Percentiles rank a stretch among this genome's conserved stretches.
phyloP scores from a whole-genome alignment of 2,797 vertebrate species.

The Galaxias olidus region DNA sequence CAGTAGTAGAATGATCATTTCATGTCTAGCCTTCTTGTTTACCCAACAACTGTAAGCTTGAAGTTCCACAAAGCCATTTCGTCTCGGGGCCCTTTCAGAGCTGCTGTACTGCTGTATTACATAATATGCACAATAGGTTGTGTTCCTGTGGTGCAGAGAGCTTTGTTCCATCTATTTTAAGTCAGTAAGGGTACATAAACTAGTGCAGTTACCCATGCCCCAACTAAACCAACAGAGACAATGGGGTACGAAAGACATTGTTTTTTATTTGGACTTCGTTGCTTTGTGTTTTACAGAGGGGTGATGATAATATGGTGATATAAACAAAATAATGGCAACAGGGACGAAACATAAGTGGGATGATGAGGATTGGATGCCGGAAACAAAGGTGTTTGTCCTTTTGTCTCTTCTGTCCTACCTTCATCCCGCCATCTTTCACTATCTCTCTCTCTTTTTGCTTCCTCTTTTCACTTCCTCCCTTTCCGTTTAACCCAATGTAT shows the following conservation, averaged over 20 bases:
- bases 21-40: too few relatives aligned
- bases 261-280: conserved; percentile 70
- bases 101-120: too few relatives aligned
- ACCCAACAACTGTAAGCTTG: background rate
- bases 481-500: conserved; percentile 29
- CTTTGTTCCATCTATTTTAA: too few relatives aligned
- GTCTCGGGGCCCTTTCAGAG: too few relatives aligned
- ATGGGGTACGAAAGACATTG: conserved; percentile 66
- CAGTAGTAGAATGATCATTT: too few relatives aligned
- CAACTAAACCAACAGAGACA: conserved; percentile 58
- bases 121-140: too few relatives aligned
- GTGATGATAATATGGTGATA: conserved; percentile 34
- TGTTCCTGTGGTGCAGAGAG: too few relatives aligned
- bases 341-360: conserved; percentile 52
- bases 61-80: too few relatives aligned
- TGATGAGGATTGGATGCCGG: conserved; percentile 35
- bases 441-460: conserved; percentile 33
- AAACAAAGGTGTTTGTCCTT: conserved; percentile 66
- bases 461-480: conserved; percentile 43
- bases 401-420: conserved; percentile 41
- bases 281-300: conserved; percentile 69
- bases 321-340: conserved; percentile 52
- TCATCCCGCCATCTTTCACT: conserved; percentile 51
- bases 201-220: background rate
- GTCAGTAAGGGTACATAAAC: too few relatives aligned